These are phyloP conservation scores for Acanthurus tractus DNA, from an alignment of 2,797 vertebrate species.

Conservation along the genomic window DNA sequence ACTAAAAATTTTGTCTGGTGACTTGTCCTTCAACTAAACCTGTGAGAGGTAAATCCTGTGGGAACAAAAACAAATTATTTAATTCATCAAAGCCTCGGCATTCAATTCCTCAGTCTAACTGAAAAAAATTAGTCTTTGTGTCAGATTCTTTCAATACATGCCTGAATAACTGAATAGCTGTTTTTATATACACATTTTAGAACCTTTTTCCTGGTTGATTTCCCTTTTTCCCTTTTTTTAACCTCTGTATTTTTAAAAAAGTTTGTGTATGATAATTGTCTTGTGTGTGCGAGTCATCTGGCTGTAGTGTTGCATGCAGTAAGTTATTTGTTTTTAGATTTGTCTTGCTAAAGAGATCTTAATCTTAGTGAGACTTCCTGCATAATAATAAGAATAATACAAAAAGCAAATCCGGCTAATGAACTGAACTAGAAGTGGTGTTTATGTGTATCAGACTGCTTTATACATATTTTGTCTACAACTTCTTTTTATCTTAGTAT, in stretches of 20 bases:
- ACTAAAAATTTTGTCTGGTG: conserved; percentile 30
- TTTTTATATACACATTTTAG: too few relatives aligned
- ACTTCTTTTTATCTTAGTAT: neutral
- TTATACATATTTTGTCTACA: too few relatives aligned
- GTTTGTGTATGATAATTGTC: neutral
- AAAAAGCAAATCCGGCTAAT: neutral
- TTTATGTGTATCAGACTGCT: neutral
- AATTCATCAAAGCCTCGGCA: conserved; percentile 4
- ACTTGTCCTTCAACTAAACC: conserved; percentile 22
- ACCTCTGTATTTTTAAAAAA: neutral
- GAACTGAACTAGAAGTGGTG: neutral
- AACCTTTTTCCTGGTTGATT: too few relatives aligned
- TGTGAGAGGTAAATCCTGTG: neutral
- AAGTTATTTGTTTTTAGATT: neutral
- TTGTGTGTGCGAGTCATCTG: neutral
- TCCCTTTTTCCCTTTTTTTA: neutral
- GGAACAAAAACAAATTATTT: conserved; percentile 8
- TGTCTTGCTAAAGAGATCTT: neutral
- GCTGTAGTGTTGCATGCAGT: neutral
- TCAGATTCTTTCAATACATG: neutral
- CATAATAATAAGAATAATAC: neutral
- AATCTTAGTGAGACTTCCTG: neutral
- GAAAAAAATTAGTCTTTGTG: neutral
- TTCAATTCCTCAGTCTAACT: conserved; percentile 9
- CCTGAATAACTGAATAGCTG: neutral